Evolutionary conservation across 2,797 vertebrate genomes (phyloP), one percentile per base, ranked within the genome.

Genomic region (Florisuga fusca): DNA sequence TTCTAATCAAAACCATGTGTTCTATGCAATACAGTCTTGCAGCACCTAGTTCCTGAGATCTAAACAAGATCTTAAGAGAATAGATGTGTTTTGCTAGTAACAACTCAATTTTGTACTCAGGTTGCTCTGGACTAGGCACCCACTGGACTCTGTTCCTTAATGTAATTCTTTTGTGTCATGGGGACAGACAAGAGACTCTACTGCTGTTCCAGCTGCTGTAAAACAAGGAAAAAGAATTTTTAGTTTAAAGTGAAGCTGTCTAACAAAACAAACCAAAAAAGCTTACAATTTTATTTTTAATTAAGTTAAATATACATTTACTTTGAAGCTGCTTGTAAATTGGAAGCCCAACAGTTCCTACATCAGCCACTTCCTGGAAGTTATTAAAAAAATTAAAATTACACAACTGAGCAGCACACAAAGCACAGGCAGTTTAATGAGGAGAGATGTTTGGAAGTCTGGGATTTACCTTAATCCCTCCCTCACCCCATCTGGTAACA

Each of bases 131-230:
- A 78, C 38, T 64, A 22, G 3, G 34, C 18, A 67, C 20, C 22
- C 58, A 41, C 38, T 74, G 23, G 50, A 48, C 81, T 67, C 29
- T 51, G 36, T 17, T 78, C 29, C 71, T 82, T 50, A 55, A 41
- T 0, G 0, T 8, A 75, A 81, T 36, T 51, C 38, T n/a, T 58
- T 51, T 66, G 84, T 2, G 0, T 45, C 46, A 25, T 5, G 11
- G 27, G 29, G 43, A 61, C 15, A 84, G 43, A 45, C 0, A 34
- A 58, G 1, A 83, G 20, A 69, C 36, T 57, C 29, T 55, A 41
- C 25, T 69, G 64, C 27, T 81, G 29, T 72, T 55, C 58, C 34
- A 61, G 34, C 59, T 43, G 31, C 69, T 71, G n/a, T 41, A n/a
- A 74, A 80, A 84, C 19, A 77, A 80, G 33, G 22, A 16, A 58